These are phyloP conservation scores for Cotesia vestalis DNA, from an alignment of 1,140 invertebrate genomes.

Conservation along the genomic window DNA sequence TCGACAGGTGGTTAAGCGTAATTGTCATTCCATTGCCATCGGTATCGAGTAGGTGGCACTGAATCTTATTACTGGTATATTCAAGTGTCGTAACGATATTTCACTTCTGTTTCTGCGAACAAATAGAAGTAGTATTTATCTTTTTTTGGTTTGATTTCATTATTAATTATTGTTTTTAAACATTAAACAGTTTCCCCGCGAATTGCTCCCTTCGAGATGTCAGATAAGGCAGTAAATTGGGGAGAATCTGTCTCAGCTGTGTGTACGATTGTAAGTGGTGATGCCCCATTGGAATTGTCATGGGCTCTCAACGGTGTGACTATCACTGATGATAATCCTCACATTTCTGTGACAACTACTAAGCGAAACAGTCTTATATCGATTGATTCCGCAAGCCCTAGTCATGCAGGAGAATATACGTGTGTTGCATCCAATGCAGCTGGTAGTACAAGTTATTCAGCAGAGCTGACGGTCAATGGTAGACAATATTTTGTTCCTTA, in stretches of 20 bases:
- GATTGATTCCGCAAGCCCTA: conserved; percentile 68
- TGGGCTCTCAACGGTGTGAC: conserved; percentile 70
- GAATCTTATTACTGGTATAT: conserved; percentile 5
- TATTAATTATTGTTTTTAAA: background rate
- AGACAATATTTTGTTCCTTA: conserved; percentile 43
- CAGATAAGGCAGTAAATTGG: conserved; percentile 65
- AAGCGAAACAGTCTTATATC: conserved; percentile 68
- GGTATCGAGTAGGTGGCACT: conserved; percentile 23
- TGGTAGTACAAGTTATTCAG: conserved; percentile 72
- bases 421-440: conserved; percentile 80
- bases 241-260: conserved; percentile 66
- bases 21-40: conserved; percentile 15
- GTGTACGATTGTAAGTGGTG: conserved; percentile 72
- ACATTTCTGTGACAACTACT: conserved; percentile 56
- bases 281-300: conserved; percentile 70
- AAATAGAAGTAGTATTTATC: background rate
- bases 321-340: conserved; percentile 48
- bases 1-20: background rate
- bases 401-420: conserved; percentile 78
- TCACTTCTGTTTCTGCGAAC: background rate
- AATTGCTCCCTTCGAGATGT: conserved; percentile 66
- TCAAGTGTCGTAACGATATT: background rate
- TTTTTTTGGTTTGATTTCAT: conserved; percentile 14
- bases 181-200: conserved; percentile 61
- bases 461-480: conserved; percentile 79